These are phyloP conservation scores for Calliphora vicina DNA, from an alignment of 1,140 invertebrate species.

Conservation along the genomic window DNA sequence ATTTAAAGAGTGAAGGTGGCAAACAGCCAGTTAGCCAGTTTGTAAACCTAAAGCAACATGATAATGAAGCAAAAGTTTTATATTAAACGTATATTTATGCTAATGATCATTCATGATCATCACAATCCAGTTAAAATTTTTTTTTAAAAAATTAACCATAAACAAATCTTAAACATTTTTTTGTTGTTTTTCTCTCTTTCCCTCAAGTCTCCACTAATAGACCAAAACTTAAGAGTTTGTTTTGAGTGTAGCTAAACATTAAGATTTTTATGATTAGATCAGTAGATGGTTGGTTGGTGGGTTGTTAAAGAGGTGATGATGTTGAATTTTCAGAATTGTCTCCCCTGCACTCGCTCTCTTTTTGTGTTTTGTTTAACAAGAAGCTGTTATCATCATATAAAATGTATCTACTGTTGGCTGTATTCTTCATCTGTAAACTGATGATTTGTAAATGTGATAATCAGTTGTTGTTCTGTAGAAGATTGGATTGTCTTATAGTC, in stretches of 20 bases:
- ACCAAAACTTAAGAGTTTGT: not conserved
- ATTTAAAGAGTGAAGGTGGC: not conserved
- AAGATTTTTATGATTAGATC: too few species aligned
- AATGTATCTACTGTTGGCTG: not conserved
- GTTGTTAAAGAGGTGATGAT: not conserved
- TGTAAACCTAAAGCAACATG: not conserved
- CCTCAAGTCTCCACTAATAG: not conserved
- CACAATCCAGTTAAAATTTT: not conserved
- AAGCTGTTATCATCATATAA: not conserved
- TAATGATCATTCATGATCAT: not conserved
- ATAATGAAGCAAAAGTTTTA: not conserved
- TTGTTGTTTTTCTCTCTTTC: not conserved
- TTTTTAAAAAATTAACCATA: not conserved
- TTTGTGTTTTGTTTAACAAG: not conserved
- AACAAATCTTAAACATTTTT: not conserved
- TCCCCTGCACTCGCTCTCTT: too few species aligned
- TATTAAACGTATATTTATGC: not conserved
- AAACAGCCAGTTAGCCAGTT: too few species aligned
- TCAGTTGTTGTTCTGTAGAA: not conserved
- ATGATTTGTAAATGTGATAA: conserved; percentile 6
- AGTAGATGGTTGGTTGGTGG: not conserved
- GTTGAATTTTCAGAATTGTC: not conserved
- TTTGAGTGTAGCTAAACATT: too few species aligned
- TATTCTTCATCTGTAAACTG: not conserved
- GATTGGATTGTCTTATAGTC: not conserved